Base-by-base conservation (phyloP, 2,888 invertebrate genomes). In the Margaritifera margaritifera region DNA sequence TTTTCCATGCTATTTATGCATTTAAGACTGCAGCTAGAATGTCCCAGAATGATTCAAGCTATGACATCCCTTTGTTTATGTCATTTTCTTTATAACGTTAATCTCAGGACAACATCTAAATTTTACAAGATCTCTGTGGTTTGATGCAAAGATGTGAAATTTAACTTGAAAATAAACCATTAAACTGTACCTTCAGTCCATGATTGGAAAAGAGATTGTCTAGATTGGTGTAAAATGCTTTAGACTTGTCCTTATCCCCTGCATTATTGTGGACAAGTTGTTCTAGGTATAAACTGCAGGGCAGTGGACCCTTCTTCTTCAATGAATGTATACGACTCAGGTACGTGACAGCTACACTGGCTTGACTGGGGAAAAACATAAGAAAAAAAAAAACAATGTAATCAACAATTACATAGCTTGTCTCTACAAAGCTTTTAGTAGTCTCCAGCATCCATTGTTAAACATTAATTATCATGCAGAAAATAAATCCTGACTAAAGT, bases 281-380 rank as follows among this genome's bases (percentile, higher is more conserved):
- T 66, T 87, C 85, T 27, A 90, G 80, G 69, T 81, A 88, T 64
- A 97, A 91, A 87, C 95, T 96, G 84, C 94, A 93, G 15, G 95
- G 94, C 0, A 94, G 94, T 18, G 95, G 95, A 58, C 95, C 92
- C 68, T 94, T 93, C 78, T 95, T 94, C 87, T 95, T 92, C 92
- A 95, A 93, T 72, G 90, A 82, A 93, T 93, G 90, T 77, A 96
- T 93, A 66, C 94, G 92, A 60, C 86, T 84, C 62, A 97, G 88
- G 6, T 95, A 95, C 1, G 94, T 93, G 51, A 97, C 93, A 0
- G 97, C 96, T 24, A 94, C 93, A 73, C 94, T 91, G 0, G 97
- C 97, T 86, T 94, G 94, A 58, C 89, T 88, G 80, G 20, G 25
- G 1, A 60, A 57, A 62, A 62, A 22, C 11, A n/a, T 24, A 59